These are phyloP conservation scores for Myotis vivesi DNA, from an alignment of 2,797 vertebrate species.

Conservation along the genomic window DNA sequence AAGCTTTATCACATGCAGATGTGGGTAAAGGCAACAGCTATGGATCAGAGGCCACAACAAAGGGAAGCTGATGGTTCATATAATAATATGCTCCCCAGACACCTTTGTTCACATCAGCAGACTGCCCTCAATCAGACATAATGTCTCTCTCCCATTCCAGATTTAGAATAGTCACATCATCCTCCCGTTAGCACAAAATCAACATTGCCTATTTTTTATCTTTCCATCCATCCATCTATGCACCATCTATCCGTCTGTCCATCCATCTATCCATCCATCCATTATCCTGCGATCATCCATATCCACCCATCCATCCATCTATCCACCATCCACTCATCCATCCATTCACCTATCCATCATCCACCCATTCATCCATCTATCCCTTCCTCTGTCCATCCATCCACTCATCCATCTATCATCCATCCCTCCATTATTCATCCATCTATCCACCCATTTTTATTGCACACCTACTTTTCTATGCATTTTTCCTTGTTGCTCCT, in stretches of 20 bases:
- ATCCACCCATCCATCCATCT: neutral
- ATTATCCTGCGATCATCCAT: no score
- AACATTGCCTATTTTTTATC: neutral
- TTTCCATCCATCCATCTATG: neutral
- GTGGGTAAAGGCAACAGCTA: neutral
- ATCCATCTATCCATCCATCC: no score
- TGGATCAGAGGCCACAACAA: neutral
- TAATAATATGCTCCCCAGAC: neutral
- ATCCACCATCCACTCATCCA: neutral
- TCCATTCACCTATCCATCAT: neutral
- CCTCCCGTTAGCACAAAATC: neutral
- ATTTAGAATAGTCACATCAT: neutral
- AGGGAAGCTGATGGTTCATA: neutral
- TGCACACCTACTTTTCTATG: neutral
- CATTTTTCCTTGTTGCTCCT: neutral
- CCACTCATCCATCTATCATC: neutral
- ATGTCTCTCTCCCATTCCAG: neutral
- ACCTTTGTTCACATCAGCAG: neutral
- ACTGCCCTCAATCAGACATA: neutral
- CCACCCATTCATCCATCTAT: no score
- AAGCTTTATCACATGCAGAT: neutral
- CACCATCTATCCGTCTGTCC: neutral
- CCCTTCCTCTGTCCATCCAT: no score
- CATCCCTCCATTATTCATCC: neutral
- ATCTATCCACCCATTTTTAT: neutral